phyloP scores from a whole-genome alignment of 2,888 invertebrate species.

The Malacosoma neustria region DNA sequence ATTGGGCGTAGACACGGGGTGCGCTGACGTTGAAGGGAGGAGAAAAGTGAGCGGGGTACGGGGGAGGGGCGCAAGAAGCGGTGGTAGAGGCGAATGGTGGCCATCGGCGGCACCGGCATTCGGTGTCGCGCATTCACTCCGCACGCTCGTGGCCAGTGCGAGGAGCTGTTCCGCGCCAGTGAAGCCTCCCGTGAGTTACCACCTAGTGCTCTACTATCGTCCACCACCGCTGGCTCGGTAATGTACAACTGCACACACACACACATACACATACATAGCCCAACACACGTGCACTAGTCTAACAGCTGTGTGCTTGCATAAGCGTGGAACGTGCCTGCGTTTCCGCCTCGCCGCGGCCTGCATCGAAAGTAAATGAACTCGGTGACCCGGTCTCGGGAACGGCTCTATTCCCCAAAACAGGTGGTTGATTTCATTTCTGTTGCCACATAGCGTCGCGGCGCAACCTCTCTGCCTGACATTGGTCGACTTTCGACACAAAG shows the following conservation, averaged over 20 bases:
- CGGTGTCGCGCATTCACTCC: slow-evolving; percentile 45
- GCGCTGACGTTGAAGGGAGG: slow-evolving; percentile 9
- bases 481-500: slow-evolving; percentile 36
- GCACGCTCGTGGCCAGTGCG: slow-evolving; percentile 41
- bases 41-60: slow-evolving; percentile 9
- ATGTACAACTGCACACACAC: slow-evolving; percentile 18
- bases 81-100: slow-evolving; percentile 13
- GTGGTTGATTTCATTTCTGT: no score
- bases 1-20: slow-evolving; percentile 5
- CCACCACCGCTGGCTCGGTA: slow-evolving; percentile 9
- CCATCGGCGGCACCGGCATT: slow-evolving; percentile 31
- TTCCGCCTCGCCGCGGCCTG: neutral
- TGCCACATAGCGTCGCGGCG: slow-evolving; percentile 26
- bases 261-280: neutral
- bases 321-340: slow-evolving; percentile 13
- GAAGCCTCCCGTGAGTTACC: slow-evolving; percentile 12
- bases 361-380: neutral
- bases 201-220: slow-evolving; percentile 2
- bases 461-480: slow-evolving; percentile 36
- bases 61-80: slow-evolving; percentile 13
- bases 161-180: slow-evolving; percentile 7
- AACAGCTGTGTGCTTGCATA: slow-evolving; percentile 22
- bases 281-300: no score
- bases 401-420: no score
- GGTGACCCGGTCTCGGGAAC: neutral